These are phyloP conservation scores for Stratiomys singularior DNA, from an alignment of 2,888 invertebrate species.

Conservation along the genomic window DNA sequence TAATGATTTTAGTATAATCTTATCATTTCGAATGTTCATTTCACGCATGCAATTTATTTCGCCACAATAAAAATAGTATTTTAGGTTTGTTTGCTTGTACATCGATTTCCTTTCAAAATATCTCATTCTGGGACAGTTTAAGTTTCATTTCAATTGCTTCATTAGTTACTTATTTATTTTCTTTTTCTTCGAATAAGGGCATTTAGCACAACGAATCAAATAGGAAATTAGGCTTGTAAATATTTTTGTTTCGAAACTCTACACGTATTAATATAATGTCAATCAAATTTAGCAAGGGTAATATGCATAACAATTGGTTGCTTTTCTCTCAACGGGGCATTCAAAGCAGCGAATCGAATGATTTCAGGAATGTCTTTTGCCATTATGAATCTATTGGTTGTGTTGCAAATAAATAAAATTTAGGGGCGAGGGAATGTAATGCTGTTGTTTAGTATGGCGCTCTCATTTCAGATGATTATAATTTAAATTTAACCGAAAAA, in stretches of 20 bases:
- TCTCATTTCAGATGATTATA: background rate
- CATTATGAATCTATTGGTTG: background rate
- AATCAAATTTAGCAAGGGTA: background rate
- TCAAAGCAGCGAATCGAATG: too few species aligned
- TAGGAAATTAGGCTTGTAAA: constrained; percentile 17
- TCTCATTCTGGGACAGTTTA: constrained; percentile 9
- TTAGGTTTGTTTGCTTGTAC: constrained; percentile 10
- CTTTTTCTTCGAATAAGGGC: constrained; percentile 13
- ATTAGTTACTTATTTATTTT: constrained; percentile 7
- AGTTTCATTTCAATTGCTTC: constrained; percentile 12
- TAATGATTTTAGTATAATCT: constrained; percentile 2
- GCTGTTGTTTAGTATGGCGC: background rate
- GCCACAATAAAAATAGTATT: background rate
- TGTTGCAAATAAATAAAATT: background rate
- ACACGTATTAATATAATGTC: background rate
- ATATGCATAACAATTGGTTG: background rate
- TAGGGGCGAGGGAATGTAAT: background rate
- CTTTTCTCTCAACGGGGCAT: background rate
- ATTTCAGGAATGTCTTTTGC: constrained; percentile 25
- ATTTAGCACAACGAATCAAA: constrained; percentile 30
- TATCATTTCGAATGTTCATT: constrained; percentile 2
- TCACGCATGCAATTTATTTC: background rate
- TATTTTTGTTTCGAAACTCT: background rate
- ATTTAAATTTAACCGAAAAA: background rate
- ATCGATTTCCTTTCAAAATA: constrained; percentile 27